Conservation (phyloP, 2,113 vertebrate species). For the Calidris pugnax region DNA sequence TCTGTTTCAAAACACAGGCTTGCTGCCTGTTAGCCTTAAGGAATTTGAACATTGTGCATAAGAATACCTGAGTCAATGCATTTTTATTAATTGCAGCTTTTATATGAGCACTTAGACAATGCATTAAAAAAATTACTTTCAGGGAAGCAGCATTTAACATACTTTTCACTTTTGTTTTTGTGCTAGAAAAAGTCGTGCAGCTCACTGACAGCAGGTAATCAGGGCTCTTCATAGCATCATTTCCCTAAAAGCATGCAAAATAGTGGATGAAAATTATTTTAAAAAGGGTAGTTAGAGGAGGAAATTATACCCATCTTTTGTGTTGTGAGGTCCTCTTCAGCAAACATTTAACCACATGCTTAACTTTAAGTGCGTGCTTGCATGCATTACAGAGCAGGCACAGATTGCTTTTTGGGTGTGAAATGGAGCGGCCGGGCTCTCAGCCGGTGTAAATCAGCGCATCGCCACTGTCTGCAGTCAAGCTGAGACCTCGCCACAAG, state of each 20-base stretch:
- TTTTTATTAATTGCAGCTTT: not conserved
- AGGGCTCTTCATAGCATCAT: not conserved
- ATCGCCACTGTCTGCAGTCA: not conserved
- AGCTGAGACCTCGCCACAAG: not conserved
- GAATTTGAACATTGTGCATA: not conserved
- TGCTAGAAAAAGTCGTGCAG: not conserved
- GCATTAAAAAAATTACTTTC: not conserved
- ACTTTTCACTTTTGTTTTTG: not conserved
- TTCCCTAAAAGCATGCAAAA: not conserved
- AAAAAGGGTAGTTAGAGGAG: not conserved
- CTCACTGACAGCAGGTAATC: not conserved
- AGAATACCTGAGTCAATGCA: not conserved
- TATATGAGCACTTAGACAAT: not conserved
- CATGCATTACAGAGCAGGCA: not conserved
- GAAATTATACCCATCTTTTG: not conserved
- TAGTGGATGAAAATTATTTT: not conserved
- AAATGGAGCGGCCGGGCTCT: not conserved
- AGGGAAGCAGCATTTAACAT: not conserved
- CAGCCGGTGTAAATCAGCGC: not conserved
- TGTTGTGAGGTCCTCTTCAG: not conserved
- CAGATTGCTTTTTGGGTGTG: not conserved
- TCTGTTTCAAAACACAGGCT: not conserved
- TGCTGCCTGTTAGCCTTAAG: not conserved
- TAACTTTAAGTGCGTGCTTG: not conserved
- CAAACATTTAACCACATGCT: not conserved